Evolutionary conservation across 1,140 invertebrate species (phyloP).

Genomic region (Anastrepha obliqua): DNA sequence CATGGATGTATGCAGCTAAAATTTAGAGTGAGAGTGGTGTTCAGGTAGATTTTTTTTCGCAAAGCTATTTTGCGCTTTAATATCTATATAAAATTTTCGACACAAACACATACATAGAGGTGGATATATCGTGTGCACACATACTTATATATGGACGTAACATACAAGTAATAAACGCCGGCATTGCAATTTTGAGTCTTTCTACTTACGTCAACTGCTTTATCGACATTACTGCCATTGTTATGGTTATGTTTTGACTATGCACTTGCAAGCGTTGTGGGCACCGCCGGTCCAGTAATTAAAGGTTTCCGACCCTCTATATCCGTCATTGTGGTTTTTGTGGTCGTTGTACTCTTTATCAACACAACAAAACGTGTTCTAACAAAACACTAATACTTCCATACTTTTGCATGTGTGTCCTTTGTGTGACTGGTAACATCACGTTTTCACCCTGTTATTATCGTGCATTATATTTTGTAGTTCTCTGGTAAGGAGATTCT

Average conservation of each 20-base stretch:
- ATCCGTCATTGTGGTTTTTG: neutral
- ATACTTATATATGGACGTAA: neutral
- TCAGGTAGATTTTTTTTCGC: too few species aligned
- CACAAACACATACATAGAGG: neutral
- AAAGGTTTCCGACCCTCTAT: slow-evolving; percentile 24
- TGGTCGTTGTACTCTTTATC: slow-evolving; percentile 29
- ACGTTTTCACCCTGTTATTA: slow-evolving; percentile 19
- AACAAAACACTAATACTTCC: neutral
- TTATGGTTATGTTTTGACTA: neutral
- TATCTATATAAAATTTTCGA: neutral
- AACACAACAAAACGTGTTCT: slow-evolving; percentile 4
- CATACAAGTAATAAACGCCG: neutral
- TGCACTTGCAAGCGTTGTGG: neutral
- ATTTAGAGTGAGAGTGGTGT: too few species aligned
- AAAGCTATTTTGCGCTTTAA: neutral
- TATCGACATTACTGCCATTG: slow-evolving; percentile 10
- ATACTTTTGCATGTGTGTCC: neutral
- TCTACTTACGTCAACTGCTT: neutral
- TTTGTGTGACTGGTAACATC: neutral
- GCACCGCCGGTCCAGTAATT: slow-evolving; percentile 30
- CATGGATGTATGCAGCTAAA: neutral
- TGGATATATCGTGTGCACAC: neutral
- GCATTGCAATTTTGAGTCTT: neutral
- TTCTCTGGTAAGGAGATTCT: neutral
- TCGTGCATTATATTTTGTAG: neutral